These are phyloP conservation scores for Lucilia cuprina DNA, from an alignment of 1,140 invertebrate genomes.

Conservation along the genomic window DNA sequence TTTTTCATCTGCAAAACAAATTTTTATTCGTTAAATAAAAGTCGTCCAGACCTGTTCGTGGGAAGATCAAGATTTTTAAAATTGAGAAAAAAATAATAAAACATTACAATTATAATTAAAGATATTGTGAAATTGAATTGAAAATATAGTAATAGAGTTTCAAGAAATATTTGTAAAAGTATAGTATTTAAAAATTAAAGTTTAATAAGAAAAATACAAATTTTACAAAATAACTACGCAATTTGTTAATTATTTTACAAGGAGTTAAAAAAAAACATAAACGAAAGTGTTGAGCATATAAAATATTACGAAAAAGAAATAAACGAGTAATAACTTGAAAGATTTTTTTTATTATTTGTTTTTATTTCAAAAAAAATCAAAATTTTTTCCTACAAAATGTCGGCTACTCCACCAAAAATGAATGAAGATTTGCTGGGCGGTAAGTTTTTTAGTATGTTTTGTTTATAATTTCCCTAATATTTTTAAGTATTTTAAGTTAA, in stretches of 20 bases:
- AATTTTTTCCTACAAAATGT: slow-evolving; percentile 36
- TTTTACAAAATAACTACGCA: background rate
- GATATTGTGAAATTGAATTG: background rate
- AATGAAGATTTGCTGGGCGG: slow-evolving; percentile 42
- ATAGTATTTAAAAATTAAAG: background rate
- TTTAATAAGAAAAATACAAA: background rate
- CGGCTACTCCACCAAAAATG: slow-evolving; percentile 41
- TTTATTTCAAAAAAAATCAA: background rate
- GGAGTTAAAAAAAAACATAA: background rate
- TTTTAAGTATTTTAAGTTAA: background rate
- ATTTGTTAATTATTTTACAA: background rate
- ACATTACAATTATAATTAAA: background rate
- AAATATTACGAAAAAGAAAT: background rate
- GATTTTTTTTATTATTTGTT: background rate
- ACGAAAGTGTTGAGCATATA: background rate
- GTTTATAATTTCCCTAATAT: background rate
- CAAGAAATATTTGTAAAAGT: background rate
- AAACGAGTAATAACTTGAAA: background rate
- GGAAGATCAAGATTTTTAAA: background rate
- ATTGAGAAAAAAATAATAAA: background rate
- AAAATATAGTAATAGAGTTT: background rate
- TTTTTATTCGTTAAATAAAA: background rate
- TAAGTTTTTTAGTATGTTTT: slow-evolving; percentile 34
- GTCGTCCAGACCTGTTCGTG: background rate
- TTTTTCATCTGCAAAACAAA: background rate